Base-by-base conservation (phyloP, 2,113 vertebrate species). In the Isurus oxyrinchus region DNA sequence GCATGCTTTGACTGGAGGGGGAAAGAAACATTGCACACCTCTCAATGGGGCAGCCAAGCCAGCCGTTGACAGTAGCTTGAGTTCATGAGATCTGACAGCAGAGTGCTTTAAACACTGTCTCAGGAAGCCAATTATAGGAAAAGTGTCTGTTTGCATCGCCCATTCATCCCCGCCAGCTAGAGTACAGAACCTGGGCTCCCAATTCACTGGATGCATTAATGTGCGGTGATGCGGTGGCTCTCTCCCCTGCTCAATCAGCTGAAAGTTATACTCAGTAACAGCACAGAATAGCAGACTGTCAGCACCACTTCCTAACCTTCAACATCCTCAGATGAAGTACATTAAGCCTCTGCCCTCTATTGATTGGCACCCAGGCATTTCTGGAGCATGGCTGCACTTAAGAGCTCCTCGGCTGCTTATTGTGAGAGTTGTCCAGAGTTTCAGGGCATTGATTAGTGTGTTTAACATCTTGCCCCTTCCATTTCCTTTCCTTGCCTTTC, bases 121-220 rank as follows among this genome's bases (percentile, higher is more conserved):
- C 55, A 93, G 55, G 27, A 59, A 93, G 88, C 88, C 88, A 93
- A 93, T 93, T 93, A 93, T 93, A 93, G 3, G 14, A 61, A 84
- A 84, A 93, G 57, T 93, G 88, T 93, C 88, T 93, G 55, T 35
- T 93, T 93, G 88, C 55, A 93, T 93, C 16, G 55, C 57, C 88
- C n/a, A 57, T 61, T 35, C 88, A 93, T 93, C 55, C 88, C 88
- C 57, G 88, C 88, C 13, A 16, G 88, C 55, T 91, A 93, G 11
- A n/a, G 27, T 8, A 61, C 31, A 61, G 88, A 93, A n/a, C 88
- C 63, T 35, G 57, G 31, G 31, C 57, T 93, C 55, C 19, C 27
- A 61, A 93, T 61, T 93, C 88, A 93, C 5, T 93, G 40, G 57
- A 14, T 93, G 88, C 88, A 93, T 93, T 93, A 93, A 19, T n/a